Conservation (phyloP, 2,797 vertebrate species). For the Glyptemys insculpta region DNA sequence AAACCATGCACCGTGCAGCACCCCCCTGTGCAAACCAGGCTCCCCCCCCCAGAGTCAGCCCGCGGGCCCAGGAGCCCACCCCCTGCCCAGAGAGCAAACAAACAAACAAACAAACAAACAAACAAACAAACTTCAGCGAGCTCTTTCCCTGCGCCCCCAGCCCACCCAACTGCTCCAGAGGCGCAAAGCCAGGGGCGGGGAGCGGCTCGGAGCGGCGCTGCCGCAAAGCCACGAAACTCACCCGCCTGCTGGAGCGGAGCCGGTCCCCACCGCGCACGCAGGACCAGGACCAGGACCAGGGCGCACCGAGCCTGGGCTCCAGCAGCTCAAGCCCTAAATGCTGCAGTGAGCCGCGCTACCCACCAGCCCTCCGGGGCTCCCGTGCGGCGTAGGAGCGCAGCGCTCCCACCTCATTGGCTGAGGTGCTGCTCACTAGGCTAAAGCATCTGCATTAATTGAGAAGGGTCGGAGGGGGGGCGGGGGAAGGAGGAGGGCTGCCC, state of each 20-base stretch:
- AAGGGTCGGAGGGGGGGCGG: neutral
- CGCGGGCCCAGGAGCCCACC: no score
- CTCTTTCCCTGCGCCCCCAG: no score
- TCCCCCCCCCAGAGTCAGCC: no score
- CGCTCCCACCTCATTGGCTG: slow-evolving; percentile 42
- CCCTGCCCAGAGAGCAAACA: no score
- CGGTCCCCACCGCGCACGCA: no score
- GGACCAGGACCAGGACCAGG: no score
- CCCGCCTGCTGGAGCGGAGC: neutral
- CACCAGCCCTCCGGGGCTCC: slow-evolving; percentile 14
- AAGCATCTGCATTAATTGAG: slow-evolving; percentile 33
- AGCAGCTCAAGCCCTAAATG: neutral
- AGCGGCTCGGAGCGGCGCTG: slow-evolving; percentile 47
- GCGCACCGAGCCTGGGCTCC: neutral
- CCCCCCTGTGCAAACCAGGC: no score
- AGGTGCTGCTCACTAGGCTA: neutral
- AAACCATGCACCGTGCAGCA: no score
- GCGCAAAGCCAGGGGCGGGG: neutral
- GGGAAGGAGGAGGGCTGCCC: neutral
- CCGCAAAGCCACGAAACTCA: neutral
- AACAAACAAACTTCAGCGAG: no score
- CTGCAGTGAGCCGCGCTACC: neutral
- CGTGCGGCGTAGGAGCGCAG: neutral
- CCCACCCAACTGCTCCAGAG: no score
- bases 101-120: no score